phyloP scores from a whole-genome alignment of 53 echinoderm and acorn worm species.

The Luidia sarsii region DNA sequence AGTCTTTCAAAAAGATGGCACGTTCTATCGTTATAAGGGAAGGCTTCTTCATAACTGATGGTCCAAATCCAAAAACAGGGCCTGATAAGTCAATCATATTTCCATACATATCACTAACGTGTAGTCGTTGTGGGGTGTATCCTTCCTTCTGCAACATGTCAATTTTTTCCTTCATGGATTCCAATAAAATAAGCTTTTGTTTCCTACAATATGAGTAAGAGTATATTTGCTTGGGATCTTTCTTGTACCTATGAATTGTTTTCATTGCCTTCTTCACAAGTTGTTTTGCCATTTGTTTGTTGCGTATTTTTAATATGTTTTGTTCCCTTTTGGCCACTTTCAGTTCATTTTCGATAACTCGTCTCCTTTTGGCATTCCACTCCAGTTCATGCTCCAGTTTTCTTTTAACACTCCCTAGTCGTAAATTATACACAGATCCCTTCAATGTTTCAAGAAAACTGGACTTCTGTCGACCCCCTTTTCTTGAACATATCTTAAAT shows the following conservation, averaged over 20 bases:
- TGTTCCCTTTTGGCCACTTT: constrained; percentile 1
- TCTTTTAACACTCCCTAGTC: constrained; percentile 54
- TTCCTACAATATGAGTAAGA: constrained; percentile 1
- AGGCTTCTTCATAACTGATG: no score
- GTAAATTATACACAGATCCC: constrained; percentile 11
- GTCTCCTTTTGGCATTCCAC: constrained; percentile 34
- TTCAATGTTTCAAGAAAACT: constrained; percentile 51
- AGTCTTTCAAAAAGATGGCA: no score
- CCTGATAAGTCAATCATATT: constrained; percentile 25
- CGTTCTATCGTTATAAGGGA: no score
- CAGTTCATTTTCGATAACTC: constrained; percentile 35
- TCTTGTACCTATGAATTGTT: not conserved
- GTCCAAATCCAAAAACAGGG: no score
- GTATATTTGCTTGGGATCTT: not conserved
- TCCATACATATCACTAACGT: constrained; percentile 18
- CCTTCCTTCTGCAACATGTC: constrained; percentile 14
- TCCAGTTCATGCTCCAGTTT: constrained; percentile 56
- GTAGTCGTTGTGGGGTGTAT: not conserved
- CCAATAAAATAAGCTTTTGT: not conserved
- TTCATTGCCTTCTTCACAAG: constrained; percentile 18
- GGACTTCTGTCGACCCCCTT: constrained; percentile 22
- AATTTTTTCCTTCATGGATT: constrained; percentile 19
- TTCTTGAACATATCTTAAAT: constrained; percentile 9
- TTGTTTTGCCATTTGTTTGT: not conserved
- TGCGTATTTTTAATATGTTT: not conserved